phyloP scores from a whole-genome alignment of 2,797 vertebrate genomes.

The Cuculus canorus region DNA sequence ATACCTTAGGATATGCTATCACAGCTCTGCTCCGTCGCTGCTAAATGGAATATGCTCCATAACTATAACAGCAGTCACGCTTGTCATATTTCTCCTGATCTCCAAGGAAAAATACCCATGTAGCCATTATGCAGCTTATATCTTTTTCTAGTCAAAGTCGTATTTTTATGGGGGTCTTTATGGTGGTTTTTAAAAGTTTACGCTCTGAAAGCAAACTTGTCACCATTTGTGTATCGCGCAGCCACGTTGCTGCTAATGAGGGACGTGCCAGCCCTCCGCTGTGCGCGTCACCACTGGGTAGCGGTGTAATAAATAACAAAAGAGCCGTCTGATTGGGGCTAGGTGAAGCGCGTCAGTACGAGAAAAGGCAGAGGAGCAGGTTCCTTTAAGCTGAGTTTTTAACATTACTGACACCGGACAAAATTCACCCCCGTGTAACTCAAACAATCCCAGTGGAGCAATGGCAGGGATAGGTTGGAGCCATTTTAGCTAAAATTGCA shows the following conservation, averaged over 20 bases:
- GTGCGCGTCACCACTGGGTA: not conserved
- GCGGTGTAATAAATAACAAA: not conserved
- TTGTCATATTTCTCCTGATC: conserved; percentile 71
- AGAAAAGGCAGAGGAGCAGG: not conserved
- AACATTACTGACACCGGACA: not conserved
- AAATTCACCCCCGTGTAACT: not conserved
- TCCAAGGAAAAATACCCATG: conserved; percentile 61
- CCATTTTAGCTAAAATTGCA: not conserved
- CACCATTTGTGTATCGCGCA: conserved; percentile 23
- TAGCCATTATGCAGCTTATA: conserved; percentile 54
- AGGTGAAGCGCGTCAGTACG: not conserved
- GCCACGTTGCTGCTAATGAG: conserved; percentile 18
- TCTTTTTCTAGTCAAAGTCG: conserved; percentile 61
- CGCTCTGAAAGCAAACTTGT: conserved; percentile 52
- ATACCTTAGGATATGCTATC: conserved; percentile 74
- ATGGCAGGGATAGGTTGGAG: not conserved
- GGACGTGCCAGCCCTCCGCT: not conserved
- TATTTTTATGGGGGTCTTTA: conserved; percentile 59
- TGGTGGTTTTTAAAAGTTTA: conserved; percentile 71
- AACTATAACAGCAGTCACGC: conserved; percentile 66
- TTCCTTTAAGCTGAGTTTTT: not conserved
- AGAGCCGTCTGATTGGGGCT: not conserved
- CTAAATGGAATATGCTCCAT: conserved; percentile 70
- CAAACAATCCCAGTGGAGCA: not conserved
- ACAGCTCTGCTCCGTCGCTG: conserved; percentile 59